Evolutionary conservation across 1,140 invertebrate species (phyloP), one percentile per base, ranked within the genome.

Genomic region (Polyergus mexicanus): DNA sequence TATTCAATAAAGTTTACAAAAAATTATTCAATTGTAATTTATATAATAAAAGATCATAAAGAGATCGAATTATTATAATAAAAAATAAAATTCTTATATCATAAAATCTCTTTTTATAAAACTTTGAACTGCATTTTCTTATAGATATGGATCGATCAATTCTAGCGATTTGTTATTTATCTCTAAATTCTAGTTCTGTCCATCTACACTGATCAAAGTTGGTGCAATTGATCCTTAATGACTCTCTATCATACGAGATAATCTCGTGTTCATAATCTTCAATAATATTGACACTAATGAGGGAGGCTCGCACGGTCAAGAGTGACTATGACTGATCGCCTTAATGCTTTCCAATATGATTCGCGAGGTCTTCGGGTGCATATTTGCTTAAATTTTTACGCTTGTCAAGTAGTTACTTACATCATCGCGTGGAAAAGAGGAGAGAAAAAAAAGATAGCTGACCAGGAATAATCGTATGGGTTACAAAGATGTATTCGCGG

Each of bases 241-340:
- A 68, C 19, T 74, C 28, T 68, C 28, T 35, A 44, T 8, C n/a
- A 38, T 16, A 44, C n/a, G 66, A 19, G 5, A 71, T 22, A 72
- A 16, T 71, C 65, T 58, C 77, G 8, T 56, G 35, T 81, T 28
- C 35, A 72, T 8, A 28, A 81, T 72, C 78, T 28, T 80, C 35
- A 69, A 71, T 81, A 81, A 81, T 19, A 71, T 81, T 72, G 66
- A 72, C 78, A 71, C 66, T 81, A 81, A 72, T 72, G 78, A 80
- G 54, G 51, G n/a, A 72, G 47, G 35, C 51, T 71, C 35, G 66
- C 47, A 7, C 51, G 8, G 51, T 44, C 35, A 56, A 56, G 78
- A 44, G 32, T 81, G 54, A 81, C 77, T 58, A 41, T 81, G 65
- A 81, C 25, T 44, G 35, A 81, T 81, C 35, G 47, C 35, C 51